These are phyloP conservation scores for Scatophagus argus DNA, from an alignment of 2,113 vertebrate genomes.

Conservation along the genomic window DNA sequence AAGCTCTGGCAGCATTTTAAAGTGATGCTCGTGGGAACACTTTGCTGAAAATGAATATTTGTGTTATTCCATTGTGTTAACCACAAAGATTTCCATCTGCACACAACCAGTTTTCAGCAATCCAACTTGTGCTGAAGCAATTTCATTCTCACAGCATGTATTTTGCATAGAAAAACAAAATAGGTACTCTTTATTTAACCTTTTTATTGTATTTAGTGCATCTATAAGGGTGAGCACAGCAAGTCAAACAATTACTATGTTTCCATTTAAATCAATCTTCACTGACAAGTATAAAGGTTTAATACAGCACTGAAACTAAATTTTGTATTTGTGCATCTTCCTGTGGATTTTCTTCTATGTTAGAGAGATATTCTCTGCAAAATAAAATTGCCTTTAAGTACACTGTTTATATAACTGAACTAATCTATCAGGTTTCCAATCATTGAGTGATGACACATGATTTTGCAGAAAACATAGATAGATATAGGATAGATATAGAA, in stretches of 20 bases:
- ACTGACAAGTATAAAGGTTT: neutral
- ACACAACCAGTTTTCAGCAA: neutral
- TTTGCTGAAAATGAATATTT: neutral
- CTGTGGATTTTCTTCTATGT: neutral
- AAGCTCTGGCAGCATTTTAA: constrained; percentile 13
- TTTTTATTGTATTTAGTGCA: neutral
- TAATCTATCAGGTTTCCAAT: neutral
- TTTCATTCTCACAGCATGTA: neutral
- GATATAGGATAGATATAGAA: too few species aligned
- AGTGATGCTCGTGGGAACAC: constrained; percentile 51
- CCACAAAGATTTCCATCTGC: neutral
- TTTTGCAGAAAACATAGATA: neutral
- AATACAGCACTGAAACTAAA: neutral
- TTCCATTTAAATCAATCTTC: too few species aligned
- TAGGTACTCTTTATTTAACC: neutral
- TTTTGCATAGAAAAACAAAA: neutral
- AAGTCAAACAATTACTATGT: too few species aligned
- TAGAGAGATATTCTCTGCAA: neutral
- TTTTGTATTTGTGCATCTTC: too few species aligned
- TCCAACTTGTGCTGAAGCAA: neutral
- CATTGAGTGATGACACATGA: neutral
- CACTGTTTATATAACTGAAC: neutral
- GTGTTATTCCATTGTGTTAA: neutral
- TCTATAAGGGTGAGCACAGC: neutral
- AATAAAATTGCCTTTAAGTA: neutral